Conservation (phyloP, 2,888 invertebrate species). For the Strigamia maritima region DNA sequence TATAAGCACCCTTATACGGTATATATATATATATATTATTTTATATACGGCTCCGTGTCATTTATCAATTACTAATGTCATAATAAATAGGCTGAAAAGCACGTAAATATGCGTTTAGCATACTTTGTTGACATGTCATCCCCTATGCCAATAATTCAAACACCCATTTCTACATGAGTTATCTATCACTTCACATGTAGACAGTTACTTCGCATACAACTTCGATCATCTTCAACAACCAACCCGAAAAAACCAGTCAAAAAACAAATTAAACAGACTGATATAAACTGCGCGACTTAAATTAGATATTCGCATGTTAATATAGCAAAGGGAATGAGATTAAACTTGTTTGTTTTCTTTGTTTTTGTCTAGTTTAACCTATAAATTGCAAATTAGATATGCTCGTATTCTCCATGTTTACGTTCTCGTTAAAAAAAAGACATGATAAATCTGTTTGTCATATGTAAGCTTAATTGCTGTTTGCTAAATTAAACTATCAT, state of each 20-base stretch:
- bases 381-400: neutral
- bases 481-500: neutral
- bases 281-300: neutral
- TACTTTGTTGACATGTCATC: constrained; percentile 20
- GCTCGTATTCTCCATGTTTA: neutral
- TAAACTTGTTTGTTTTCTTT: neutral
- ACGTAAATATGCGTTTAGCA: constrained; percentile 23
- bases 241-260: neutral
- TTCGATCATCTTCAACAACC: neutral
- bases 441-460: neutral
- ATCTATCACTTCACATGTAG: neutral
- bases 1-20: neutral
- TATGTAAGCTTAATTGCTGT: neutral
- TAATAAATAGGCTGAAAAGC: constrained; percentile 20
- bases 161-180: neutral
- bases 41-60: neutral
- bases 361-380: neutral
- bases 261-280: neutral
- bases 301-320: neutral
- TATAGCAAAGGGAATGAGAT: neutral
- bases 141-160: neutral
- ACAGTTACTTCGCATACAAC: neutral
- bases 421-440: neutral
- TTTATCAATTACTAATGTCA: constrained; percentile 23
- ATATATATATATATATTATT: constrained; percentile 10